Percentiles rank a stretch among this genome's conserved stretches.
Conservation (phyloP, 2,113 vertebrate genomes). For the Acrocephalus kingi region DNA sequence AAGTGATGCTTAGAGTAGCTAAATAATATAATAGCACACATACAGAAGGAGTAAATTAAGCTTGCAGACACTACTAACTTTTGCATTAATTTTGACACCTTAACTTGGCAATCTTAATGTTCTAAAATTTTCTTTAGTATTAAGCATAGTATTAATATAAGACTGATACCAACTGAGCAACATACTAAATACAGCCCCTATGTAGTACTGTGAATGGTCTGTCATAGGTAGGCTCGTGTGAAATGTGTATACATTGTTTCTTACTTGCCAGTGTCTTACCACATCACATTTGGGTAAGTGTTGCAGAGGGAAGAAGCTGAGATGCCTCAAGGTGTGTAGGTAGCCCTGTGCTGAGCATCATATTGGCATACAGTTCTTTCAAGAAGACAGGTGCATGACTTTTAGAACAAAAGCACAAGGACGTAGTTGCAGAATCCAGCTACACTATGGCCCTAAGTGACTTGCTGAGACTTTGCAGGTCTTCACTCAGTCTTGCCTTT, state of each 20-base stretch:
- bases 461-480: not conserved
- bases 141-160: not conserved
- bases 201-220: not conserved
- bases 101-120: not conserved
- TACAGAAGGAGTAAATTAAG: not conserved
- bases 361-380: not conserved
- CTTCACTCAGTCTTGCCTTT: not conserved
- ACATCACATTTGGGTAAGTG: not conserved
- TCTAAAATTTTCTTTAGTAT: not conserved
- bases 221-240: not conserved
- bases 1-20: not conserved
- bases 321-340: not conserved
- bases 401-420: not conserved
- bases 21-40: not conserved
- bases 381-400: not conserved
- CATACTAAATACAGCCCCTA: not conserved
- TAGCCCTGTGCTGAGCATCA: not conserved
- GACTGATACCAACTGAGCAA: not conserved
- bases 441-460: not conserved
- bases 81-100: not conserved
- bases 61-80: not conserved
- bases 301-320: not conserved
- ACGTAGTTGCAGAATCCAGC: not conserved
- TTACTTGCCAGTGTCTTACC: not conserved
- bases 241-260: not conserved